Conservation (phyloP, 2,113 vertebrate species). For the Excalfactoria chinensis region DNA sequence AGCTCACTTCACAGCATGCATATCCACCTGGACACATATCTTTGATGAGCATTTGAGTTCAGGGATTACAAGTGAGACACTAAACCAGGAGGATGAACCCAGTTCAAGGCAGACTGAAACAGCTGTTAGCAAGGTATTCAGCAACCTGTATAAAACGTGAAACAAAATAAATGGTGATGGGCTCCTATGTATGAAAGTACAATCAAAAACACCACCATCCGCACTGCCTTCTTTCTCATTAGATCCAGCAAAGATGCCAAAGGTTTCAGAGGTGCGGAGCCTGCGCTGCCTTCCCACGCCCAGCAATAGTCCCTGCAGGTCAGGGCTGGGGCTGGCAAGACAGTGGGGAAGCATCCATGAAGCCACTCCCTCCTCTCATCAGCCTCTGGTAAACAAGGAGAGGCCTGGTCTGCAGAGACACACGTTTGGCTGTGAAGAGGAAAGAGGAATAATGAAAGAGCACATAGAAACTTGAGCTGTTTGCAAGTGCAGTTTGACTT, state of each 20-base stretch:
- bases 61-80: neutral
- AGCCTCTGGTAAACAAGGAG: conserved; percentile 43
- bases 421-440: neutral
- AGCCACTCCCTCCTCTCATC: conserved; percentile 18
- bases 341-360: accelerated
- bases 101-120: neutral
- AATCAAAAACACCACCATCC: neutral
- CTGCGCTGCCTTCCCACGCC: conserved; percentile 12
- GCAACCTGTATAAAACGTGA: neutral
- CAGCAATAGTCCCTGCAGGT: neutral
- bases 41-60: neutral
- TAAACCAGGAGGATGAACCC: neutral
- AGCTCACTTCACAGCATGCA: neutral
- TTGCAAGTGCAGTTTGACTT: neutral
- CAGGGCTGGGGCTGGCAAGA: conserved; percentile 9
- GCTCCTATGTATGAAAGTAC: neutral
- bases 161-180: accelerated
- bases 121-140: neutral
- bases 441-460: neutral
- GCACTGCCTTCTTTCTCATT: neutral
- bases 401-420: neutral
- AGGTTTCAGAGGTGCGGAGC: conserved; percentile 12
- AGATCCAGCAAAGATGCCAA: neutral
- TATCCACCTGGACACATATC: neutral
- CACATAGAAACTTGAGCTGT: neutral